phyloP scores from a whole-genome alignment of 2,797 vertebrate genomes.

The Cercopithecus diana region DNA sequence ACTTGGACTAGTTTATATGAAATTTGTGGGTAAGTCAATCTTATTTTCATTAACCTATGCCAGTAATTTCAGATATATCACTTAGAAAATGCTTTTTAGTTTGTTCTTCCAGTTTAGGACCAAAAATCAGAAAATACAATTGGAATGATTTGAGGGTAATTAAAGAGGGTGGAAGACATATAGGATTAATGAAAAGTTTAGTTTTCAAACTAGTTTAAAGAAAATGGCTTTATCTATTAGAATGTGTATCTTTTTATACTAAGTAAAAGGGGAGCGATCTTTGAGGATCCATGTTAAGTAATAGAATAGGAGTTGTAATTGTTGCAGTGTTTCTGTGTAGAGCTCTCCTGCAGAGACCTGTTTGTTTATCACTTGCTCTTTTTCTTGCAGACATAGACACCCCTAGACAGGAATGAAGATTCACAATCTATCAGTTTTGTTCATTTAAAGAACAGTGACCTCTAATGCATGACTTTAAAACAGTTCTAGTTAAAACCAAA shows the following conservation, averaged over 20 bases:
- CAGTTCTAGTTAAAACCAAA: conserved; percentile 13
- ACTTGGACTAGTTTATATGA: conserved; percentile 85
- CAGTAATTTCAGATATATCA: not conserved
- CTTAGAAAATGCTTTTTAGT: conserved; percentile 31
- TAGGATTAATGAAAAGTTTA: not conserved
- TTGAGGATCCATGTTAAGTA: not conserved
- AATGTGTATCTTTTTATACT: not conserved
- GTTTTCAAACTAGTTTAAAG: conserved; percentile 6
- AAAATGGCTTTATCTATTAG: conserved; percentile 7
- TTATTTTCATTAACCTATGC: conserved; percentile 47
- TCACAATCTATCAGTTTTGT: not conserved
- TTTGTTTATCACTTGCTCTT: not conserved
- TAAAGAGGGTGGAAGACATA: not conserved
- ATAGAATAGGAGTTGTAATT: not conserved
- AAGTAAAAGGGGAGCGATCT: not conserved
- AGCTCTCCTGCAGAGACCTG: not conserved
- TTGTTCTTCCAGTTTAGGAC: not conserved
- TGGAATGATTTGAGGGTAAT: not conserved
- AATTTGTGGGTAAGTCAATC: conserved; percentile 85
- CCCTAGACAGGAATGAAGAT: not conserved
- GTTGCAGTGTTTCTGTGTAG: not conserved
- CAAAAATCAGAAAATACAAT: not conserved
- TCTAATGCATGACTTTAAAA: not conserved
- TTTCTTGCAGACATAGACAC: not conserved
- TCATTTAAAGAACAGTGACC: not conserved